Base-by-base conservation (phyloP, 2,888 invertebrate genomes). In the Xanthia icteritia region DNA sequence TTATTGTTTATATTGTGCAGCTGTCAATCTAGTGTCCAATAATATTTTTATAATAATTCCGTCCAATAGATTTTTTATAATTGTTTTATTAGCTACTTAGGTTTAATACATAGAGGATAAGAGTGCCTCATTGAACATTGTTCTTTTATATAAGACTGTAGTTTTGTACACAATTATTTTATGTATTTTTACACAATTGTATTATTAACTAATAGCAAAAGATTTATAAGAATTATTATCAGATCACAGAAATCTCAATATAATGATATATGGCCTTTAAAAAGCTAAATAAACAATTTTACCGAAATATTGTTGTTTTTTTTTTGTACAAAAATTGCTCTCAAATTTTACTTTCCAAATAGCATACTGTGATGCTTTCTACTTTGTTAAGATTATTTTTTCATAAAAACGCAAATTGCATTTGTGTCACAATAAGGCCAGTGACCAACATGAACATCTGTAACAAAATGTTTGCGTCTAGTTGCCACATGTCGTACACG, bases 401-500 rank as follows among this genome's bases (percentile, higher is more conserved):
- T 85, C 89, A 92, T 45, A 91, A 83, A 71, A 91, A 88, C 2
- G 87, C 89, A 67, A 92, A 92, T 56, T 92, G 92, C 60, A 92
- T 81, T 77, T 92, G 81, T n/a, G 92, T 91, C 0, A 92, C 89
- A 42, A 92, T 86, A 15, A 92, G 82, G 31, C 87, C 88, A 1
- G 92, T 92, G 68, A 91, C 85, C 17, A 92, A 48, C 81, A 87
- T 86, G 70, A 91, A 88, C 76, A 92, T 88, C 36, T 88, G 75
- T 11, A 92, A 74, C 45, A 91, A 86, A 27, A 89, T 87, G 2
- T 88, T 73, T 23, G 90, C 91, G 77, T 92, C 89, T 74, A 92
- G 84, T 15, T 90, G 86, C 90, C 90, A 92, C 92, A 92, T 92
- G 69, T 90, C 91, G 81, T 92, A 92, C 0, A 92, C 89, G 6